A percentile compares a stretch with the other conserved stretches of the same genome.
phyloP scores from a whole-genome alignment of 2,797 vertebrate species.

The Galaxias olidus region DNA sequence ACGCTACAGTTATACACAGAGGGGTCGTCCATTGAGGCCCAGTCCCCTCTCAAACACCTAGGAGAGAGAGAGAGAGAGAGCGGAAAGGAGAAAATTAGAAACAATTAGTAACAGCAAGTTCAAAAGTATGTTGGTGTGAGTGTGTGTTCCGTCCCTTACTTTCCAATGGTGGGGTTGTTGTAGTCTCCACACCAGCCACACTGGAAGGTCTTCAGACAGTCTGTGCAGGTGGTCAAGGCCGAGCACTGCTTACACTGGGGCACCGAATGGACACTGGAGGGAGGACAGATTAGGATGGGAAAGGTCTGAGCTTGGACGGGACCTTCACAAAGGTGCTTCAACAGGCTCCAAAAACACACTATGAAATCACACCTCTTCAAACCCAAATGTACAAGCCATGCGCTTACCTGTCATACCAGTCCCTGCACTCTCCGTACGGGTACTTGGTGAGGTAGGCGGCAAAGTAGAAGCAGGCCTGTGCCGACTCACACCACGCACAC shows the following conservation, averaged over 20 bases:
- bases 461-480: constrained; percentile 90
- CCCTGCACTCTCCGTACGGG: constrained; percentile 88
- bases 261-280: constrained; percentile 85
- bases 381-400: too few species aligned
- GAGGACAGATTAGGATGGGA: neutral
- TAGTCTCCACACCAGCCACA: constrained; percentile 94
- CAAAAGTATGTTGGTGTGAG: neutral
- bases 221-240: constrained; percentile 79
- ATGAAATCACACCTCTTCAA: too few species aligned
- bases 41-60: constrained; percentile 90
- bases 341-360: too few species aligned
- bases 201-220: constrained; percentile 88
- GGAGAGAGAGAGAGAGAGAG: neutral
- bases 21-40: constrained; percentile 81
- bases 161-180: constrained; percentile 90
- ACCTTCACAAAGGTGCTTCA: too few species aligned
- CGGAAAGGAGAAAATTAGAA: too few species aligned
- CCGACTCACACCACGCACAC: constrained; percentile 95
- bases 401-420: constrained; percentile 92
- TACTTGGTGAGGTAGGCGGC: constrained; percentile 92
- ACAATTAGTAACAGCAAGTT: too few species aligned
- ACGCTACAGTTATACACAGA: constrained; percentile 82
- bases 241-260: constrained; percentile 88
- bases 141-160: constrained; percentile 65
- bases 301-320: neutral